A percentile compares a stretch with the other conserved stretches of the same genome.
Conservation (phyloP, 2,888 invertebrate genomes). For the Xiphydria camelus region DNA sequence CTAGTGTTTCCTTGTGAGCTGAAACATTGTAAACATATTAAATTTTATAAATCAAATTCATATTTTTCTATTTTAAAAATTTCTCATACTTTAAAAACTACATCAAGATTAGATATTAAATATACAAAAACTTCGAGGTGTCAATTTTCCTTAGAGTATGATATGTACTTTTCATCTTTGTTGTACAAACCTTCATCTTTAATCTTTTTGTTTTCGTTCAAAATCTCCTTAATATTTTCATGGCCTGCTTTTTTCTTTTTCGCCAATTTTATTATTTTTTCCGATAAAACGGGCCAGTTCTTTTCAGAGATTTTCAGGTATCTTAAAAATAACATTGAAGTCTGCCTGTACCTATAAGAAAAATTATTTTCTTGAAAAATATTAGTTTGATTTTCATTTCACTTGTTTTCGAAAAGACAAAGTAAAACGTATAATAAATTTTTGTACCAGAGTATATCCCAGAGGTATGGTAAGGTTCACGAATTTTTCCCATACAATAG, state of each 20-base stretch:
- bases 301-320: no score
- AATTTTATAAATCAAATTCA: no score
- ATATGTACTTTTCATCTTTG: not conserved
- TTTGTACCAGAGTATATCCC: constrained; percentile 12
- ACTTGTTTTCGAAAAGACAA: constrained; percentile 2
- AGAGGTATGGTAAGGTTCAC: constrained; percentile 1
- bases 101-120: no score
- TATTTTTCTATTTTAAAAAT: no score
- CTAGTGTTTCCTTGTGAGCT: constrained; percentile 5
- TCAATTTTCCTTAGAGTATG: no score
- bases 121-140: no score
- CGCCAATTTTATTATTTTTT: constrained; percentile 3
- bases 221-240: constrained; percentile 1
- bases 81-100: no score
- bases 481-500: constrained; percentile 1
- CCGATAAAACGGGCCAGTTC: no score
- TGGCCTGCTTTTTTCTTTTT: constrained; percentile 2
- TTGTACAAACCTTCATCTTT: constrained; percentile 3
- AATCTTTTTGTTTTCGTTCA: constrained; percentile 2
- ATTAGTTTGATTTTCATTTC: not conserved
- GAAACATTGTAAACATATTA: not conserved
- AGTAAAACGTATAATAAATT: constrained; percentile 15
- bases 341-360: constrained; percentile 3
- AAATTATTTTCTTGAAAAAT: constrained; percentile 3
- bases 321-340: no score